Evolutionary conservation across 2,888 invertebrate species (phyloP), one percentile per base, ranked within the genome.

Genomic region (Clunio marinus): DNA sequence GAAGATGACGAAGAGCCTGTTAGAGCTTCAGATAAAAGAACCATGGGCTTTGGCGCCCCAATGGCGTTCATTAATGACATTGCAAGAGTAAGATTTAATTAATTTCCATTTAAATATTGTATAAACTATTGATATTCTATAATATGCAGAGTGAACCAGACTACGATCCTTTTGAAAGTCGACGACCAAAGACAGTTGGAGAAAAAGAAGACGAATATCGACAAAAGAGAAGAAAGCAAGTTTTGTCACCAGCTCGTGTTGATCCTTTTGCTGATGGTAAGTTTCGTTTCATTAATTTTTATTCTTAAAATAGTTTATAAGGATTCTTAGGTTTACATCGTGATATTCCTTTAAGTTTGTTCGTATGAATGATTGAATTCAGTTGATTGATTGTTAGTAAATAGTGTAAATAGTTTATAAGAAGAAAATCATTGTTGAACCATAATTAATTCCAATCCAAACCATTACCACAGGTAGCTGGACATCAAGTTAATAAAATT

Each of bases 241-340:
- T 90, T 71, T 96, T 99, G 75, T 99, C 99, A 2, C 99, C 99
- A 1, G 97, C 96, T 76, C 85, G 99, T 74, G 87, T 90, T 72
- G 99, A 99, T 84, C 96, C 96, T 35, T 99, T 99, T 83, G 94
- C 96, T 75, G 95, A 96, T 84, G 96, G 96, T 95, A 84, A 81
- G 86, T 84, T 72, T 68, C 28, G 2, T 32, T 51, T 51, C 22
- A 10, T 32, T 32, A 32, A 7, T 32, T 17, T 17, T 17, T 51
- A 41, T 22, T 4, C 3, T 17, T 51, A 17, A 20, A 17, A 17
- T 17, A 51, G 51, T 45, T 13, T 45, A 51, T 51, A 51, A 51
- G 51, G 22, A 8, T 22, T 17, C 8, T 51, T 20, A 4, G 10
- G 51, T 8, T 51, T 51, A 17, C 10, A 41, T 41, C 2, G 10